phyloP scores from a whole-genome alignment of 2,888 invertebrate genomes.

The Conops quadrifasciatus region DNA sequence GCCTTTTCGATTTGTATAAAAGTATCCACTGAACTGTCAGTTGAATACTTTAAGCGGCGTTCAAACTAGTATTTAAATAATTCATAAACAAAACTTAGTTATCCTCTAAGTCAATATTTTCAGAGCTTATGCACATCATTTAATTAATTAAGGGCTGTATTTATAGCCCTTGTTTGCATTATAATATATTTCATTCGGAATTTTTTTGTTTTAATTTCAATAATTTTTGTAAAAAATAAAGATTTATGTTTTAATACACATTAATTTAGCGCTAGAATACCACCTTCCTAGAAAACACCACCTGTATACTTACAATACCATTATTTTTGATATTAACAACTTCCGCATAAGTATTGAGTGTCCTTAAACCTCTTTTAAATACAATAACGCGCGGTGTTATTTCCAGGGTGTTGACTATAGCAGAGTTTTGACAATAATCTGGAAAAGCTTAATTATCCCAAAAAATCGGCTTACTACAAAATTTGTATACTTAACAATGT shows the following conservation, averaged over 20 bases:
- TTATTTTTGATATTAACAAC: slow-evolving; percentile 40
- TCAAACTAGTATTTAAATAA: slow-evolving; percentile 47
- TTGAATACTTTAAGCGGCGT: slow-evolving; percentile 45
- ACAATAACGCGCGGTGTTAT: slow-evolving; percentile 44
- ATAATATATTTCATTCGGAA: too few relatives aligned
- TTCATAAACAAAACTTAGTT: neutral
- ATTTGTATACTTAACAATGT: slow-evolving; percentile 16
- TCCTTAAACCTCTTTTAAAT: slow-evolving; percentile 38
- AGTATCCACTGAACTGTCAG: slow-evolving; percentile 52
- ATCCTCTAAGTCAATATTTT: neutral
- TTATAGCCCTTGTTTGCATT: too few relatives aligned
- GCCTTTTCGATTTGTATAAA: slow-evolving; percentile 35
- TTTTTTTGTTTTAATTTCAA: too few relatives aligned
- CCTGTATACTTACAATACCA: slow-evolving; percentile 41
- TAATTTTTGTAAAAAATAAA: too few relatives aligned
- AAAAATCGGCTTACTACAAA: neutral
- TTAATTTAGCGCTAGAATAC: too few relatives aligned
- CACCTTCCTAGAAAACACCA: too few relatives aligned
- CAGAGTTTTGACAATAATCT: slow-evolving; percentile 39
- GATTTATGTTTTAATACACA: too few relatives aligned
- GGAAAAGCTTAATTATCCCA: neutral
- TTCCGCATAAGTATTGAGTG: slow-evolving; percentile 36
- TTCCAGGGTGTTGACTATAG: slow-evolving; percentile 39
- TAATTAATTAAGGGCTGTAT: neutral
- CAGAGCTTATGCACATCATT: too few relatives aligned